phyloP scores from a whole-genome alignment of 2,888 invertebrate genomes.

The Synergus itoensis region DNA sequence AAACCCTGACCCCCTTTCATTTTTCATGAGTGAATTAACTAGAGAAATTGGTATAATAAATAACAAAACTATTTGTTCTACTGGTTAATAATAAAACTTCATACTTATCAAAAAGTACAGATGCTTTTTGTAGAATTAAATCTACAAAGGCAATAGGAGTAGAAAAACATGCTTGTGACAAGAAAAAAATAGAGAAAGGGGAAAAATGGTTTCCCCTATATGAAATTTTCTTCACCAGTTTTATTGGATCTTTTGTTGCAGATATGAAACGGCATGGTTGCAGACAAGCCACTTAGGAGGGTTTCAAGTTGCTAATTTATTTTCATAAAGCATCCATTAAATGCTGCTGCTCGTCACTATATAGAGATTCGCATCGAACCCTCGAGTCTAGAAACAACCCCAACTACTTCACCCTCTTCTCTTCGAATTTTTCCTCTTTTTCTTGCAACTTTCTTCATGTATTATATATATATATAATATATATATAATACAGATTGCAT shows the following conservation, averaged over 20 bases:
- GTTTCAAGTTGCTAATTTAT: conserved; percentile 40
- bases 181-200: not conserved
- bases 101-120: too few species aligned
- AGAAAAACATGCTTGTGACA: too few species aligned
- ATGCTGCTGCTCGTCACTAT: conserved; percentile 37
- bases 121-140: too few species aligned
- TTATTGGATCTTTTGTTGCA: conserved; percentile 8
- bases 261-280: conserved; percentile 17
- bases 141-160: too few species aligned
- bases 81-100: too few species aligned
- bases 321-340: conserved; percentile 39
- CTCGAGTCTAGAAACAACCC: conserved; percentile 34
- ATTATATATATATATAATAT: not conserved
- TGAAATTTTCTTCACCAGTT: not conserved
- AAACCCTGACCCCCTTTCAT: not conserved
- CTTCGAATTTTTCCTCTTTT: conserved; percentile 7
- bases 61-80: too few species aligned
- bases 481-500: not conserved
- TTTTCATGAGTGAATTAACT: not conserved
- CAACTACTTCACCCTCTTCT: conserved; percentile 22
- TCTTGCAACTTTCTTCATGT: not conserved
- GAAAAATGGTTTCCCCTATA: not conserved
- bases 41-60: conserved; percentile 1
- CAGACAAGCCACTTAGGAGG: conserved; percentile 19
- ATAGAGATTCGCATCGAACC: conserved; percentile 34